Percentiles rank a stretch among this genome's conserved stretches.
Evolutionary conservation across 2,797 vertebrate species (phyloP).

Genomic region (Catamblyrhynchus diadema): DNA sequence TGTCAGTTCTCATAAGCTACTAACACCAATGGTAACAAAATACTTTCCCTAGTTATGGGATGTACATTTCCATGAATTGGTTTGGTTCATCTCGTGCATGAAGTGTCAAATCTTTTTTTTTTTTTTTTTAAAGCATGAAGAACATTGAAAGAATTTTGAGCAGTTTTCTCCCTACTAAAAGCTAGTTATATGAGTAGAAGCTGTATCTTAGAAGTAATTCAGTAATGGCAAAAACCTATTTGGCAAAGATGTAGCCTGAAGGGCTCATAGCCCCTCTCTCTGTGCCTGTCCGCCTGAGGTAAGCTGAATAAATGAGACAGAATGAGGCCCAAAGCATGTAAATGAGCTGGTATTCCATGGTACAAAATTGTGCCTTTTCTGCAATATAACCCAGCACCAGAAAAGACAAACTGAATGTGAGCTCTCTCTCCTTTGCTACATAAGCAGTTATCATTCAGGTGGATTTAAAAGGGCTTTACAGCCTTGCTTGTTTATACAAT

Average conservation of each 20-base stretch:
- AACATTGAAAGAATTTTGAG: slow-evolving; percentile 9
- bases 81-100: slow-evolving; percentile 48
- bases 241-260: background rate
- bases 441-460: slow-evolving; percentile 28
- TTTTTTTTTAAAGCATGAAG: background rate
- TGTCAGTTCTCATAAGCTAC: slow-evolving; percentile 68
- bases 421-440: background rate
- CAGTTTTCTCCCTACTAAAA: background rate
- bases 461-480: slow-evolving; percentile 30
- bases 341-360: background rate
- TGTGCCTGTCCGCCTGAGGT: background rate
- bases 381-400: background rate
- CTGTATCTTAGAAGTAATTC: background rate
- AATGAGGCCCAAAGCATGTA: background rate
- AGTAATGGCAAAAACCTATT: background rate
- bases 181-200: background rate
- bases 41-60: slow-evolving; percentile 57
- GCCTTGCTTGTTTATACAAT: background rate
- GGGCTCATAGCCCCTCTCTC: background rate
- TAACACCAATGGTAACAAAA: slow-evolving; percentile 65
- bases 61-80: slow-evolving; percentile 54
- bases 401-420: background rate
- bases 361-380: background rate
- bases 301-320: background rate
- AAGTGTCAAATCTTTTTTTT: slow-evolving; percentile 5